Conservation (phyloP, 2,113 vertebrate genomes). For the Aviceda subcristata region DNA sequence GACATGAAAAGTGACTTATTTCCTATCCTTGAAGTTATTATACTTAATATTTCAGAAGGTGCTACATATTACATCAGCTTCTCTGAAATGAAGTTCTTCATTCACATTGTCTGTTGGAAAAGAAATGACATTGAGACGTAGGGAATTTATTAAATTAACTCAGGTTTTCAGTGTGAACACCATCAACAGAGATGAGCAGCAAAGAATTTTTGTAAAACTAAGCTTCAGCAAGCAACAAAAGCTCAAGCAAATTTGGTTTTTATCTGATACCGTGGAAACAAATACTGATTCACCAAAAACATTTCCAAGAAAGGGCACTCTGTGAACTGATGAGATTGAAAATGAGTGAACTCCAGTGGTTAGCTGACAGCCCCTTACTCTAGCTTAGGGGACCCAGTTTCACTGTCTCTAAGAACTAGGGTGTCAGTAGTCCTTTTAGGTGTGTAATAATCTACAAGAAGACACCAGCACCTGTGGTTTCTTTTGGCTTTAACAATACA, state of each 20-base stretch:
- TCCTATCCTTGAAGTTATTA: background rate
- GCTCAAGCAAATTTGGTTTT: background rate
- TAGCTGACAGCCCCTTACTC: background rate
- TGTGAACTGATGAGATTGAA: background rate
- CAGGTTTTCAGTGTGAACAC: slow-evolving; percentile 14
- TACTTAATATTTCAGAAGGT: slow-evolving; percentile 34
- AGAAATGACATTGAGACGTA: slow-evolving; percentile 1
- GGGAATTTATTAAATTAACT: slow-evolving; percentile 43
- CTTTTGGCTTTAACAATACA: background rate
- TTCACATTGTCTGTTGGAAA: background rate
- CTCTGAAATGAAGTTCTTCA: slow-evolving; percentile 18
- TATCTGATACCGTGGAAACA: slow-evolving; percentile 14
- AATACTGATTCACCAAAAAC: background rate
- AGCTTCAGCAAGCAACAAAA: slow-evolving; percentile 14
- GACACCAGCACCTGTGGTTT: background rate
- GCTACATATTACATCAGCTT: slow-evolving; percentile 17
- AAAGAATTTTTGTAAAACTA: slow-evolving; percentile 8
- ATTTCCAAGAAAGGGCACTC: background rate
- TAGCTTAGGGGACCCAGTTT: slow-evolving; percentile 3
- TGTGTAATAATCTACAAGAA: background rate
- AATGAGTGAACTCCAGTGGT: background rate
- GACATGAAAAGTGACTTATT: slow-evolving; percentile 19
- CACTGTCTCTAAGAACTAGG: background rate
- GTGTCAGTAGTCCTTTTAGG: background rate
- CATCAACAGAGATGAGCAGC: background rate